Percentiles rank a stretch among this genome's conserved stretches.
These are phyloP conservation scores for Epicauta chinensis DNA, from an alignment of 1,140 invertebrate genomes.

Conservation along the genomic window DNA sequence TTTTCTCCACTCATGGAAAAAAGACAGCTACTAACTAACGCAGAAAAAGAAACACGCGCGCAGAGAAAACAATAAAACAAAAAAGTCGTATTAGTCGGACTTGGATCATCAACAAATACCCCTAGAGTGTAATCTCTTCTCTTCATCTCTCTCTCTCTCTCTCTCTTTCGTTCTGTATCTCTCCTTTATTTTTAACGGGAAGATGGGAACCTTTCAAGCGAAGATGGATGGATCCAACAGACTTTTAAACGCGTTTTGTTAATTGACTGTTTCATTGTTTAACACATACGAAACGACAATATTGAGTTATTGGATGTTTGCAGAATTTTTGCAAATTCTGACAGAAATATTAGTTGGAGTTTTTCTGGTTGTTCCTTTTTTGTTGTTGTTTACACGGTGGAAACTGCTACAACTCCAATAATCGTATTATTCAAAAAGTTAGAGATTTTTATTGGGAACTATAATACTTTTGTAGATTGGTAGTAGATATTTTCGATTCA, in stretches of 20 bases:
- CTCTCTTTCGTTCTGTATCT: too few relatives aligned
- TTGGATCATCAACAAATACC: conserved; percentile 11
- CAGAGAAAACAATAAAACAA: conserved; percentile 12
- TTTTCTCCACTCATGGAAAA: too few relatives aligned
- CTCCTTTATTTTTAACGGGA: conserved; percentile 9
- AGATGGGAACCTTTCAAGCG: conserved; percentile 11
- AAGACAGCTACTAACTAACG: too few relatives aligned
- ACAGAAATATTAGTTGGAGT: too few relatives aligned
- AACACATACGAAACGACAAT: too few relatives aligned
- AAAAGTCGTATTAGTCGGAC: conserved; percentile 15
- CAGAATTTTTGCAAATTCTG: too few relatives aligned
- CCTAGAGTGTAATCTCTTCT: conserved; percentile 11
- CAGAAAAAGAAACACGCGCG: background rate
- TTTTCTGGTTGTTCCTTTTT: too few relatives aligned
- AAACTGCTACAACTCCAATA: background rate
- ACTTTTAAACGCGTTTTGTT: conserved; percentile 14
- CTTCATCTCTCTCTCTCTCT: too few relatives aligned
- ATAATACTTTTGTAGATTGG: conserved; percentile 20
- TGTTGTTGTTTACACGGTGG: too few relatives aligned
- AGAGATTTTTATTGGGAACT: conserved; percentile 10
- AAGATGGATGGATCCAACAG: conserved; percentile 15
- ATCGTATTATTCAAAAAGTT: conserved; percentile 15
- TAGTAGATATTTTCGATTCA: conserved; percentile 22
- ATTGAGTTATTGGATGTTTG: too few relatives aligned
- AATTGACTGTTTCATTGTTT: background rate